Conservation (phyloP, 1,140 invertebrate species). For the Formica exsecta region DNA sequence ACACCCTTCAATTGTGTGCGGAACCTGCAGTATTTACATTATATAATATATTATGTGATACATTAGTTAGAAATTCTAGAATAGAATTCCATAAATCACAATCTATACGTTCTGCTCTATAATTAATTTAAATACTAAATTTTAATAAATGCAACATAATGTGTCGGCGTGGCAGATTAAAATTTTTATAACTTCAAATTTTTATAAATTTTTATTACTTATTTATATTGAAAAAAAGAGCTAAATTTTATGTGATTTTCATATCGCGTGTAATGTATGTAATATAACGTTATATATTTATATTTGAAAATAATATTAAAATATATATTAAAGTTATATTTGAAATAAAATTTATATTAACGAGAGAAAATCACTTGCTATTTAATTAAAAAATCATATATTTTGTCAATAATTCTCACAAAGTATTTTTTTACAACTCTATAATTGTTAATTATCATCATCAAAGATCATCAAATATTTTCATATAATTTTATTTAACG, state of each 20-base stretch:
- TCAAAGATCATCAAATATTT: no score
- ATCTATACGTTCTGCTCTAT: background rate
- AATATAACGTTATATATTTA: background rate
- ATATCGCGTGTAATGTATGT: background rate
- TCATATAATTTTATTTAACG: no score
- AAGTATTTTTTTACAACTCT: no score
- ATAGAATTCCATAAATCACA: background rate
- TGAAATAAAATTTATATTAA: no score
- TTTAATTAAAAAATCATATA: no score
- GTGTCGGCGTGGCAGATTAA: background rate
- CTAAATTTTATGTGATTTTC: background rate
- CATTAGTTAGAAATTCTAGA: no score
- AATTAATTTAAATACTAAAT: slow-evolving; percentile 16
- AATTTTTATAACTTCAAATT: background rate
- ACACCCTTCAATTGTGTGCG: background rate
- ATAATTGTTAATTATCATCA: no score
- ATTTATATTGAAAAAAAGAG: background rate
- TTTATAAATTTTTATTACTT: background rate
- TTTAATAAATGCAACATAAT: slow-evolving; percentile 1
- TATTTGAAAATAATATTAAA: background rate
- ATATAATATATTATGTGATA: no score
- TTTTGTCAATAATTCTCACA: no score
- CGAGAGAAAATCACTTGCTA: no score
- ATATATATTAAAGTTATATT: no score
- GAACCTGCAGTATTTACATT: background rate